phyloP scores from a whole-genome alignment of 2,113 vertebrate genomes.

The Calidris pygmaea region DNA sequence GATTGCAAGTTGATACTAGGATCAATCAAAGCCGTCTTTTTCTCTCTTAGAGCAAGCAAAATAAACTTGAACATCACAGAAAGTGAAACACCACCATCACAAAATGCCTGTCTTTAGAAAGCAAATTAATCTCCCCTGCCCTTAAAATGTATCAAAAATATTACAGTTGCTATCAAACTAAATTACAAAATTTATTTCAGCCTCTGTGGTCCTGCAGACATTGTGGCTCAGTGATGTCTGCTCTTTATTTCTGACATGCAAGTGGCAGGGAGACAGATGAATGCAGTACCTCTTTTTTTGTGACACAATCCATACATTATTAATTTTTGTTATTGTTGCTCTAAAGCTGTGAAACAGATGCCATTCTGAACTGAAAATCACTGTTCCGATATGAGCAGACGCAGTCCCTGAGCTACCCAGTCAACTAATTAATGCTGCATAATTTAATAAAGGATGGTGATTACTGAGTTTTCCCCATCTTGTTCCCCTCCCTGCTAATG shows the following conservation, averaged over 20 bases:
- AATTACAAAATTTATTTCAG: slow-evolving; percentile 20
- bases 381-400: slow-evolving; percentile 25
- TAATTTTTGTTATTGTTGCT: slow-evolving; percentile 54
- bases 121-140: background rate
- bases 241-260: slow-evolving; percentile 22
- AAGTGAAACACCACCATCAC: background rate
- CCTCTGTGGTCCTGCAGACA: background rate
- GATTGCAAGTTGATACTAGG: background rate
- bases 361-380: slow-evolving; percentile 42
- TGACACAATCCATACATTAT: slow-evolving; percentile 53
- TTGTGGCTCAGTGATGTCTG: background rate
- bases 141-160: slow-evolving; percentile 21
- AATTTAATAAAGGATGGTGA: slow-evolving; percentile 65
- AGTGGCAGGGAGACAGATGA: slow-evolving; percentile 37
- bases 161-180: background rate
- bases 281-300: slow-evolving; percentile 34
- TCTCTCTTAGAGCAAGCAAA: background rate
- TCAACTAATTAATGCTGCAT: slow-evolving; percentile 65
- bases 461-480: slow-evolving; percentile 26
- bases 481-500: slow-evolving; percentile 16
- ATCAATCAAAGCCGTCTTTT: background rate
- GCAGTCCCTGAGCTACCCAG: slow-evolving; percentile 13
- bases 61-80: background rate
- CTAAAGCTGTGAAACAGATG: slow-evolving; percentile 49
- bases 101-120: background rate